Evolutionary conservation across 2,888 invertebrate species (phyloP).

Genomic region (Andrena haemorrhoa): DNA sequence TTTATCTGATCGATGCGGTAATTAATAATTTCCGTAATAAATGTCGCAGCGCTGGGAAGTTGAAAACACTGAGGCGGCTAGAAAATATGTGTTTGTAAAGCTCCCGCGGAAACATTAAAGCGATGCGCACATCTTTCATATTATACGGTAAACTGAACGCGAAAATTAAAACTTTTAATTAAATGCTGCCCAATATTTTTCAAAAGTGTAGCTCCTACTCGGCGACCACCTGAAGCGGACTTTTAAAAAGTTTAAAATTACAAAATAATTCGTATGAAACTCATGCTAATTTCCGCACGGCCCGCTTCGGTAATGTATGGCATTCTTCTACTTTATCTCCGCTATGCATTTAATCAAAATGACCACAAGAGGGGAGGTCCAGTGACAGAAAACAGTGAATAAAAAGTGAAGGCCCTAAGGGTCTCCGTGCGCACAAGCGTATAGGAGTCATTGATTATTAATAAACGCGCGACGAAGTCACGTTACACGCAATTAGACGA

Average conservation of each 20-base stretch:
- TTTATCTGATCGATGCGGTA: neutral
- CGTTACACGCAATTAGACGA: neutral
- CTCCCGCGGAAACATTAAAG: constrained; percentile 20
- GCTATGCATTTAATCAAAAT: constrained; percentile 35
- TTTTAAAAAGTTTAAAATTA: constrained; percentile 48
- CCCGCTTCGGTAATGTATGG: constrained; percentile 49
- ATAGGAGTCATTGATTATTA: constrained; percentile 8
- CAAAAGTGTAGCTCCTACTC: constrained; percentile 11
- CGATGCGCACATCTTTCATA: constrained; percentile 31
- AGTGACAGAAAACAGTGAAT: neutral
- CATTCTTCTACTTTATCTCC: constrained; percentile 49
- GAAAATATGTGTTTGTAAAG: neutral
- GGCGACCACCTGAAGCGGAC: constrained; percentile 7
- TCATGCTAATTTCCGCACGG: constrained; percentile 38
- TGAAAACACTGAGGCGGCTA: neutral
- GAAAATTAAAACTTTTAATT: constrained; percentile 56
- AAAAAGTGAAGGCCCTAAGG: neutral
- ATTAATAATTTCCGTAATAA: neutral
- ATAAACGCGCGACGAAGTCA: neutral
- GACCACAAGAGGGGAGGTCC: constrained; percentile 6
- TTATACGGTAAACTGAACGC: constrained; percentile 25
- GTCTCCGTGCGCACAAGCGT: neutral
- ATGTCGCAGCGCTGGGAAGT: neutral
- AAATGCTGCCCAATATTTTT: constrained; percentile 37
- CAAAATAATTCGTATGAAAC: constrained; percentile 52